Evolutionary conservation across 2,797 vertebrate species (phyloP), one percentile per base, ranked within the genome.

Genomic region (Catamblyrhynchus diadema): DNA sequence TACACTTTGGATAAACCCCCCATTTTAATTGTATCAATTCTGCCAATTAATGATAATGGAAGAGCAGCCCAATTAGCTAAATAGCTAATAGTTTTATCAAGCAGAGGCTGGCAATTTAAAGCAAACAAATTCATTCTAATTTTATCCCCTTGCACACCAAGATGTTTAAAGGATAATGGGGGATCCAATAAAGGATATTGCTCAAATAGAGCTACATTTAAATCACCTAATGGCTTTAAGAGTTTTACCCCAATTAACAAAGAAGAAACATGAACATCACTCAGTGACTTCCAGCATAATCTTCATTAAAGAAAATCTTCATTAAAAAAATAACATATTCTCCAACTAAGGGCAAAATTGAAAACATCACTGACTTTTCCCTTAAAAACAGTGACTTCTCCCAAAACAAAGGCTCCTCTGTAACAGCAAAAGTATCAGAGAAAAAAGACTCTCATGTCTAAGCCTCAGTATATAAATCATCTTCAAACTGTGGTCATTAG

Each of bases 11-110:
- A 97, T 98, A 98, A 98, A 98, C 97, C 89, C 97, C 94, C 97
- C 91, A 95, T 98, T 98, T 98, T 98, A 98, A 98, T 98, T 98
- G 98, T 98, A 98, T 98, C 98, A 98, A 97, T 98, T 97, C 98
- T 98, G 97, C 97, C 98, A 98, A 98, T 98, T 98, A 98, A 98
- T 98, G 98, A 98, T 98, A 98, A 98, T 98, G 97, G 98, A 98
- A 98, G 98, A 98, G 97, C 97, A 95, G 97, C 97, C 98, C 98
- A 98, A 98, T 98, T 98, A 98, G 97, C 97, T 98, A 98, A 98
- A 98, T 98, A 97, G 94, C 98, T 98, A 98, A 98, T 98, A 98
- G 98, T 98, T 98, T 98, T 98, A 98, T 98, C 98, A 98, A 98
- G 98, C 98, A 98, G 98, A 98, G 97, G 96, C 97, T 98, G 97